These are phyloP conservation scores for Orthosia incerta DNA, from an alignment of 2,888 invertebrate genomes.

Conservation along the genomic window DNA sequence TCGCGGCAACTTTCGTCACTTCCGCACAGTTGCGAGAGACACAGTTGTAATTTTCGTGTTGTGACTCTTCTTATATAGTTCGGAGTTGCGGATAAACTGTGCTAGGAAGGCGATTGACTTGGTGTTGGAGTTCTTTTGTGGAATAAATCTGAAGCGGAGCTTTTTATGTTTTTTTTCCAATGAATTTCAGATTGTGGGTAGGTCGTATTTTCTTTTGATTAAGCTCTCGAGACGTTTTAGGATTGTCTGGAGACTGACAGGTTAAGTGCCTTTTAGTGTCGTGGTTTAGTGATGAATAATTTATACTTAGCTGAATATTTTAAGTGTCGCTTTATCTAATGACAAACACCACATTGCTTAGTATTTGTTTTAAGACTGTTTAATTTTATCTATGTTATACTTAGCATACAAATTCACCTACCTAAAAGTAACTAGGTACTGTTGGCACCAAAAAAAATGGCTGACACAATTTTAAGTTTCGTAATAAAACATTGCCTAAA, in stretches of 20 bases:
- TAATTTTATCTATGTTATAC: background rate
- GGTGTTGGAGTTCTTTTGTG: constrained; percentile 32
- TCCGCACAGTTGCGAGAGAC: constrained; percentile 50
- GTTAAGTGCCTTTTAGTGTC: constrained; percentile 23
- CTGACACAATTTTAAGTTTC: background rate
- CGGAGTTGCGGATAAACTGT: constrained; percentile 40
- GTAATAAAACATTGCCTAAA: constrained; percentile 26
- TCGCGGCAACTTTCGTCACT: constrained; percentile 60
- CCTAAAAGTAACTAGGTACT: background rate
- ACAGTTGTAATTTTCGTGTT: constrained; percentile 53
- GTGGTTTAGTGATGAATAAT: background rate
- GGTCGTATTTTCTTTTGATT: constrained; percentile 27
- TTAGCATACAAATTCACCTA: background rate
- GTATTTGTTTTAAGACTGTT: background rate
- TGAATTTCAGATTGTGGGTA: constrained; percentile 25
- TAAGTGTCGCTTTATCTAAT: background rate
- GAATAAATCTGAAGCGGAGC: constrained; percentile 1
- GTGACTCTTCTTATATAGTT: constrained; percentile 40
- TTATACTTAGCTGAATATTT: background rate
- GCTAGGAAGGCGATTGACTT: constrained; percentile 38
- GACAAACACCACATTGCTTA: background rate
- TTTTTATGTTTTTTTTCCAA: constrained; percentile 35
- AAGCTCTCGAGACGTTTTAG: constrained; percentile 23
- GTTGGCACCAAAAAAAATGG: background rate
- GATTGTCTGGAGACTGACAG: constrained; percentile 7